Base-by-base conservation (phyloP, 1,140 invertebrate genomes). In the Megathymus violae region DNA sequence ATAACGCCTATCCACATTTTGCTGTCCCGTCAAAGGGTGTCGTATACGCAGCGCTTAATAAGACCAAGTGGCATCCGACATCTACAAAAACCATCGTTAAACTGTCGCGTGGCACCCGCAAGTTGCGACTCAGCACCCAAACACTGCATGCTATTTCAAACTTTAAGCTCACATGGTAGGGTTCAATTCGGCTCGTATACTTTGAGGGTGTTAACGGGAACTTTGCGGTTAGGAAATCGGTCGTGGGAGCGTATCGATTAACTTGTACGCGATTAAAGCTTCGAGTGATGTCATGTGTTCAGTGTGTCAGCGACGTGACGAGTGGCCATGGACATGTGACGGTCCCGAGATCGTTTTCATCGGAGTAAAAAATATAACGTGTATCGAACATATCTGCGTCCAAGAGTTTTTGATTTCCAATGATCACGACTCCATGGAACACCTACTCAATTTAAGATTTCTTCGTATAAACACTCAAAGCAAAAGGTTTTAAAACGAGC, bases 191-290 rank as follows among this genome's bases (percentile, higher is more conserved):
- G 27, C 19, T n/a, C 67, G 40, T 31, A 5, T 5, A 7, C 25
- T 54, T 43, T 62, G 10, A 5, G 9, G 13, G 15, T 47, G 14
- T 16, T 13, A 22, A 19, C 9, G 19, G 4, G 7, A 56, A 34
- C 56, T 74, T 46, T 69, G 58, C 58, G 41, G 41, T 40, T 22
- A 31, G 5, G 13, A 19, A 46, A 41, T 46, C 62, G 66, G 72
- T 76, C 82, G 84, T 85, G 80, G 82, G 84, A 85, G 78, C 77
- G 74, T 64, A 85, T 85, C 84, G 84, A 85, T 87, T 80, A 79
- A 71, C 66, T 76, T 67, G 64, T 67, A 66, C 70, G 78, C 78
- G 79, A 81, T 79, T 78, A 80, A 78, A 81, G 75, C 67, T 68
- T 85, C 74, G 78, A 86, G 83, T 84, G 80, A 77, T 82, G 76